Conservation (phyloP, 1,140 invertebrate species). For the Aphidius ervi region DNA sequence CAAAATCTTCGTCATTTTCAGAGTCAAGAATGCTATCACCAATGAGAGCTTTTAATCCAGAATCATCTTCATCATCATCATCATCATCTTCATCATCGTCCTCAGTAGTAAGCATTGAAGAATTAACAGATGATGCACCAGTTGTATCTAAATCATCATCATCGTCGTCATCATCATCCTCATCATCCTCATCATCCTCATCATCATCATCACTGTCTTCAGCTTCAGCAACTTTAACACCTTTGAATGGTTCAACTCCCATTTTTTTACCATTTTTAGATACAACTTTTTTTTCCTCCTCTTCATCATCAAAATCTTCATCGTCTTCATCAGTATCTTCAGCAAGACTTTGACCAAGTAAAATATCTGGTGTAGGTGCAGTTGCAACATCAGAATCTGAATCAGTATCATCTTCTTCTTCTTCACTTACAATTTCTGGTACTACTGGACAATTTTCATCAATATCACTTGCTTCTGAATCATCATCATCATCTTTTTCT, state of each 20-base stretch:
- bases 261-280: conserved; percentile 21
- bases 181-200: conserved; percentile 19
- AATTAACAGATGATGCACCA: conserved; percentile 10
- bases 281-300: conserved; percentile 1
- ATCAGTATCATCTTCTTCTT: conserved; percentile 21
- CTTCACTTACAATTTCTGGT: conserved; percentile 13
- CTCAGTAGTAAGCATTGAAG: conserved; percentile 18
- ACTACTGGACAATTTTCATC: conserved; percentile 22
- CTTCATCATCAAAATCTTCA: conserved; percentile 23
- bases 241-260: conserved; percentile 33
- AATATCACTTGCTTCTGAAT: conserved; percentile 17
- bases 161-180: conserved; percentile 22
- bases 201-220: conserved; percentile 21
- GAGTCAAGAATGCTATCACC: conserved; percentile 35
- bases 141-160: conserved; percentile 26
- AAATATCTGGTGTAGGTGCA: conserved; percentile 13
- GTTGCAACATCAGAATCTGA: conserved; percentile 16
- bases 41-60: conserved; percentile 30
- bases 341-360: conserved; percentile 18
- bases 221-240: conserved; percentile 16
- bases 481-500: conserved; percentile 21
- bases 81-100: conserved; percentile 27
- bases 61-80: conserved; percentile 21
- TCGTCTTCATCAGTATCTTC: conserved; percentile 25
- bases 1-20: conserved; percentile 41